Evolutionary conservation across 37 sponge, comb jelly and placozoan genomes (phyloP).

Genomic region (Halichondria panicea): DNA sequence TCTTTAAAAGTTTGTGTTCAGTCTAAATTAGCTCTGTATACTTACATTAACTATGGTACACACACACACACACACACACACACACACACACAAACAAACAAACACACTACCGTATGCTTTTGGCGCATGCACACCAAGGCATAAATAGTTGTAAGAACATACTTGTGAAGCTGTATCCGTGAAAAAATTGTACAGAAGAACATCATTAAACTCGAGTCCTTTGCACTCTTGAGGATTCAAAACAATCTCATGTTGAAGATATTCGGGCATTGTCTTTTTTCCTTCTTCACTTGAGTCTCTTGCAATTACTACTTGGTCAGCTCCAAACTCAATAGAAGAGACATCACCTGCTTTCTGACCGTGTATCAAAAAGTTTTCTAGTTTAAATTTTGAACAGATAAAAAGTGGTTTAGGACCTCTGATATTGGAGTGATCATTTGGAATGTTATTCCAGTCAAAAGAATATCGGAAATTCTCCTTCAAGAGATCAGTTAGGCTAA

Average conservation of each 20-base stretch:
- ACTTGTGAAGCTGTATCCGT: no score
- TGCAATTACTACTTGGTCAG: slow-evolving; percentile 75
- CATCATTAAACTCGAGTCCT: slow-evolving; percentile 88
- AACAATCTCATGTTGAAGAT: slow-evolving; percentile 42
- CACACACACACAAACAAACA: no score
- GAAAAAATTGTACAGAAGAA: slow-evolving; percentile 83
- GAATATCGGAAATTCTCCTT: slow-evolving; percentile 43
- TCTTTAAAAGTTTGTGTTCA: no score
- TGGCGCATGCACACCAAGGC: no score
- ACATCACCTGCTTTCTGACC: slow-evolving; percentile 33
- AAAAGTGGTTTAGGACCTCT: slow-evolving; percentile 62
- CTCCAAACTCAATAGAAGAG: slow-evolving; percentile 76
- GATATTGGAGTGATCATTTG: slow-evolving; percentile 23
- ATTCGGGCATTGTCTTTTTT: slow-evolving; percentile 20
- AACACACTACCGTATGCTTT: no score
- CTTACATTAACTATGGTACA: no score
- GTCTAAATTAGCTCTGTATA: no score
- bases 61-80: no score
- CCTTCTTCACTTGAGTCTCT: slow-evolving; percentile 53
- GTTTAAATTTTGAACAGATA: neutral
- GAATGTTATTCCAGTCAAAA: slow-evolving; percentile 51
- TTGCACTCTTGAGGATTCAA: slow-evolving; percentile 72
- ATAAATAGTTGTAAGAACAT: no score
- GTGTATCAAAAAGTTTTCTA: slow-evolving; percentile 9
- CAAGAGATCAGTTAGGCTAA: slow-evolving; percentile 56